Evolutionary conservation across 2,888 invertebrate genomes (phyloP), one percentile per base, ranked within the genome.

Genomic region (Caenorhabditis sulstoni): DNA sequence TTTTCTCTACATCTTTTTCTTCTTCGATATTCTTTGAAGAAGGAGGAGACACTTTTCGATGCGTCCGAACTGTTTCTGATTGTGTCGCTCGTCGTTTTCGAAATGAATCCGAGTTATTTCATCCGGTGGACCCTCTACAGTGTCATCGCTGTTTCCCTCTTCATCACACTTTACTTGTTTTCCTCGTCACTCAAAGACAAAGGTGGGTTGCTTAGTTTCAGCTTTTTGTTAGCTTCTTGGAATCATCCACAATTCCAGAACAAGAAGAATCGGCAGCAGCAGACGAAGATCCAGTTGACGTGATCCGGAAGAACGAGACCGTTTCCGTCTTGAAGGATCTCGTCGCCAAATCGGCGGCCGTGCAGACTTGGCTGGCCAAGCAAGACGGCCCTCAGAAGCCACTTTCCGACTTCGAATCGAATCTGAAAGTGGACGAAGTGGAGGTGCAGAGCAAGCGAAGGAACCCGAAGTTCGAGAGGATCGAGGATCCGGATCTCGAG

Each of bases 311-410:
- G 22, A 70, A 70, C 20, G 53, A 61, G 8, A 70, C 68, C 29
- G 53, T 18, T 20, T 61, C 68, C 35, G 53, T 16, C 18, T 61
- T 61, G 7, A n/a, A 29, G 11, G 68, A 61, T 22, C 39, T 71
- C 16, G 62, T 71, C 29, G 70, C 55, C 47, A 71, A 61, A n/a
- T 61, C 70, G 23, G 70, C 62, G 39, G 62, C 70, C 20, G 70
- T 62, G 35, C 61, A 71, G 18, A 62, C 62, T 0, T 71, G 70
- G 70, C 45, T 62, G 1, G 62, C 50, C 20, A 62, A 62, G 22
- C 53, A 62, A 29, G 44, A 71, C 9, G 49, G 55, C 23, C 18
- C 18, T 9, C 52, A 29, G 35, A 71, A 62, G 22, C 37, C 70
- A 23, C 62, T 71, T 9, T 62, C 70, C 20, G 62, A 45, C 20